These are phyloP conservation scores for Sinohyriopsis cumingii DNA, from an alignment of 2,888 invertebrate species.

Conservation along the genomic window DNA sequence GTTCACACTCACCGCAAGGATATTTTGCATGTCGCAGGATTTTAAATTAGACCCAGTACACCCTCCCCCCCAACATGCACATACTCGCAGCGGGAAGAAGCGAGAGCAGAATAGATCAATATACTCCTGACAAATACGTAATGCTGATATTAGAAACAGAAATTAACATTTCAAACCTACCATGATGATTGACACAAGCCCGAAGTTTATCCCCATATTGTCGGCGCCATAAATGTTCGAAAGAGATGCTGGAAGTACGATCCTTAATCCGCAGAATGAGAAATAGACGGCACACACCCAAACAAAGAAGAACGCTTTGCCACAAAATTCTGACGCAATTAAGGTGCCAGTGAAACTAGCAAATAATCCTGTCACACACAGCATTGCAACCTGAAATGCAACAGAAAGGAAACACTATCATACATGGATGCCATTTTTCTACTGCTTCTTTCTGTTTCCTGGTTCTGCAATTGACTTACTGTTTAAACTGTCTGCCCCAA, in stretches of 20 bases:
- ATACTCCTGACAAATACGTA: not conserved
- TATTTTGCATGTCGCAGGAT: no score
- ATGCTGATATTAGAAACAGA: not conserved
- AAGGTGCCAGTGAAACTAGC: slow-evolving; percentile 20
- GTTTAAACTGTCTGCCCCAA: no score
- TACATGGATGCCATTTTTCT: not conserved
- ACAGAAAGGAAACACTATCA: not conserved
- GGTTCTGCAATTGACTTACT: no score
- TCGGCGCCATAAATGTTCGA: slow-evolving; percentile 23
- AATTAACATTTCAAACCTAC: slow-evolving; percentile 10
- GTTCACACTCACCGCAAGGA: no score
- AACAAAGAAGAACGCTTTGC: slow-evolving; percentile 23
- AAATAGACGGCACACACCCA: slow-evolving; percentile 30
- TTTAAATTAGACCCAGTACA: slow-evolving; percentile 11
- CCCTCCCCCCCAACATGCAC: slow-evolving; percentile 7
- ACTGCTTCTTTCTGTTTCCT: not conserved
- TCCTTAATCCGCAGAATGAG: slow-evolving; percentile 20
- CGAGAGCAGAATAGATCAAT: not conserved
- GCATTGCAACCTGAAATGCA: slow-evolving; percentile 15
- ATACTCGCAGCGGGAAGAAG: slow-evolving; percentile 12
- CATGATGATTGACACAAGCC: slow-evolving; percentile 14
- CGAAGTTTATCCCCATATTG: slow-evolving; percentile 22
- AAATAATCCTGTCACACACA: slow-evolving; percentile 11
- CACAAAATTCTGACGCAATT: slow-evolving; percentile 18
- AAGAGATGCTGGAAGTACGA: slow-evolving; percentile 19